Percentiles rank a stretch among this genome's conserved stretches.
Evolutionary conservation across 2,113 vertebrate species (phyloP).

Genomic region (Uria lomvia): DNA sequence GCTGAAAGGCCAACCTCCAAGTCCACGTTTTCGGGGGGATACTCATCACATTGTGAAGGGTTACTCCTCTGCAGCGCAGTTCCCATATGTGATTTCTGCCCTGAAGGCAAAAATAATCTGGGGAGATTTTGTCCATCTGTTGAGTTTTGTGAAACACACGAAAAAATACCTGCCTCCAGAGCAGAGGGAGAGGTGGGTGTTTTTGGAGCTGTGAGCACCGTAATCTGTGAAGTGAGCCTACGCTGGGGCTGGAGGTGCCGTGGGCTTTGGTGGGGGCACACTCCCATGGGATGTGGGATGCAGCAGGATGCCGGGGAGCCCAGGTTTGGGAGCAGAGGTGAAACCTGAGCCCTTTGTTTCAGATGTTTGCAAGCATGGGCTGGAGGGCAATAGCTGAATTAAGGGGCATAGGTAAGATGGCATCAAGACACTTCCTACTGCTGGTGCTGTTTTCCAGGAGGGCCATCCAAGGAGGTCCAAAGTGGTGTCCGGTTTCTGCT

Average conservation of each 20-base stretch:
- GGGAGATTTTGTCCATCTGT: neutral
- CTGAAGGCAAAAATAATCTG: neutral
- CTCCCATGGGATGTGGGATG: neutral
- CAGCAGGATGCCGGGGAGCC: neutral
- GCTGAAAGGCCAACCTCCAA: neutral
- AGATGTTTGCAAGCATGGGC: neutral
- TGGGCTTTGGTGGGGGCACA: neutral
- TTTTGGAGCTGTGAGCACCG: neutral
- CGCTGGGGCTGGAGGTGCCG: rapidly evolving
- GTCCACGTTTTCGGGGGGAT: neutral
- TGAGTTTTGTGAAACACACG: neutral
- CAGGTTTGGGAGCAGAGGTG: neutral
- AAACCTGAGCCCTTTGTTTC: neutral
- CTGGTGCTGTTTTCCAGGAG: neutral
- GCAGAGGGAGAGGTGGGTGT: neutral
- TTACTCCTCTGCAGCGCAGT: neutral
- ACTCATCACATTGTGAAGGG: neutral
- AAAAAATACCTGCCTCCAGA: neutral
- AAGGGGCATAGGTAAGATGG: neutral
- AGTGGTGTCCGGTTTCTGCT: neutral
- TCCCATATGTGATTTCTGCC: neutral
- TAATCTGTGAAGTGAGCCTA: neutral
- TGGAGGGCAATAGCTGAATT: neutral
- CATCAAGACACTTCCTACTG: neutral
- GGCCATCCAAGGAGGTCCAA: neutral